Base-by-base conservation (phyloP, 2,113 vertebrate genomes). In the Pelmatolapia mariae region DNA sequence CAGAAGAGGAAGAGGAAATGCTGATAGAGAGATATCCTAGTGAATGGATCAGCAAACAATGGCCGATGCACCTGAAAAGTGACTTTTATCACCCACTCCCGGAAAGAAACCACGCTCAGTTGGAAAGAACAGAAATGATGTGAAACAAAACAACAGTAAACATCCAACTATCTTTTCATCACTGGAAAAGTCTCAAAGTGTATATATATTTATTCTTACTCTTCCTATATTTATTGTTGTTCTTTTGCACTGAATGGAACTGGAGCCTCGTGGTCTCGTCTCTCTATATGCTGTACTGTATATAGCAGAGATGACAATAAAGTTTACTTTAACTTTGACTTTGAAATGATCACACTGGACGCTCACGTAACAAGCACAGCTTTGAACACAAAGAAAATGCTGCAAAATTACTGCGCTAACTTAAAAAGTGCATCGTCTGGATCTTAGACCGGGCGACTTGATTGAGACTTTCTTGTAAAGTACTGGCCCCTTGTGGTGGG, bases 1-100 rank as follows among this genome's bases (percentile, higher is more conserved):
- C 71, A 8, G 26, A 29, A 50, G 43, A 78, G 43, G 71, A 78
- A 47, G 71, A 50, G 71, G 45, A 78, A 78, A 78, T 78, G 45
- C 26, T 50, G 26, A 50, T 31, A 31, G 24, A 50, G 71, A 47
- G 68, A 50, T 78, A 50, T 31, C 45, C 16, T 1, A n/a, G 71
- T 78, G 43, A 78, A 50, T 0, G 73, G 16, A 31, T 50, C 73
- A 31, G 45, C 16, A 78, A 50, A 78, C 43, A 78, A 19, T 76
- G 71, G 16, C 24, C 2, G 26, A 78, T n/a, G 26, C 26, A 50
- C 73, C 73, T 78, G 45, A 78, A 52, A 78, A 50, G 26, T 29
- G 45, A 78, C 73, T 47, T 47, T 31, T 52, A 52, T 78, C 73
- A 52, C 26, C 1, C 24, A 50, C 73, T 50, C 0, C 16, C 4